Evolutionary conservation across 1,140 invertebrate species (phyloP), one percentile per base, ranked within the genome.

Genomic region (Hesperophylax magnus): DNA sequence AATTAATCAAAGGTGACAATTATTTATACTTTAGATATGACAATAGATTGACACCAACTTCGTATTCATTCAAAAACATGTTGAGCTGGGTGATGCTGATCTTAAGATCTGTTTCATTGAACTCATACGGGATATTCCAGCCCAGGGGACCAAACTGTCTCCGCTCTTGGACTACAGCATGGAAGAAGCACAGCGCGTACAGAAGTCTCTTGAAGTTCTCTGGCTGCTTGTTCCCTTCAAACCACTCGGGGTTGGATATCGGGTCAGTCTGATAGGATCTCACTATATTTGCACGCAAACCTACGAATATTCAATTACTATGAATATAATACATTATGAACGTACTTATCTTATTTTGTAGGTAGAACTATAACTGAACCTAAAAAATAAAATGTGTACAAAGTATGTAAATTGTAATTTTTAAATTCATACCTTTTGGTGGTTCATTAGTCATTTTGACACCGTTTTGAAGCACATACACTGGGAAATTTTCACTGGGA

Each of bases 361-460:
- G 34, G 34, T 39, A 39, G 34, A 47, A 34, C 7, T 34, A 34
- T 2, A 34, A 34, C 5, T 6, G 7, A 5, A 8, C 8, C 5
- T 34, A 8, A 34, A 6, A 34, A 34, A 0, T 7, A 34, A 34
- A 34, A 34, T 34, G 34, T 34, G 34, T 34, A 34, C 1, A 34
- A 34, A 47, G 11, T 47, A 2, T 14, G 14, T 47, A 18, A 1
- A 27, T 61, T 27, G 20, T 27, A 9, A 61, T 20, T 3, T 18
- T 3, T n/a, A 24, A 22, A 61, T 61, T 20, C 34, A 85, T 52
- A 90, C 89, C 95, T 90, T 95, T 95, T 0, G 97, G 97, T 0
- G 97, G 96, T 88, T 99, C 97, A 87, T 98, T 98, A 0, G 97
- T 98, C 94, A 99, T 98, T 90, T 99, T 99, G 0, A 99, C 95